Evolutionary conservation across 2,113 vertebrate genomes (phyloP).

Genomic region (Lathamus discolor): DNA sequence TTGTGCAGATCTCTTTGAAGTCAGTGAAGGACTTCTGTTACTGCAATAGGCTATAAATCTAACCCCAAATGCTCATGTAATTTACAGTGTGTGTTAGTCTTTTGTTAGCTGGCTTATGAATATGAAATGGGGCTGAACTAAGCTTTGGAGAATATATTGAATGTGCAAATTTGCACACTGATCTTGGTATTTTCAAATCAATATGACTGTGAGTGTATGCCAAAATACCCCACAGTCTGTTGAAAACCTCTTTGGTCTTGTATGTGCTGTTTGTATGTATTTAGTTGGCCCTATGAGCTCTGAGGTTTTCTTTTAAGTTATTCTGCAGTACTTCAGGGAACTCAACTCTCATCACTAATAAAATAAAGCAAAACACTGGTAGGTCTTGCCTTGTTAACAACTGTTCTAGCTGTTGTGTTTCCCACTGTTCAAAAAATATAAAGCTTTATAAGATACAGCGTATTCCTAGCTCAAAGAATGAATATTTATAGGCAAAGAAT

Average conservation of each 20-base stretch:
- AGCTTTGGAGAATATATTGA: not conserved
- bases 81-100: not conserved
- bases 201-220: not conserved
- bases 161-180: not conserved
- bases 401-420: slow-evolving; percentile 6
- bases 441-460: slow-evolving; percentile 5
- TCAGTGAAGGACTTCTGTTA: not conserved
- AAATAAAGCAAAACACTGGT: slow-evolving; percentile 3
- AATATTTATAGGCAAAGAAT: slow-evolving; percentile 42
- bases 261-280: not conserved
- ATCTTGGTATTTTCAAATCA: not conserved
- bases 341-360: not conserved
- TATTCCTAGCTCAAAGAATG: slow-evolving; percentile 17
- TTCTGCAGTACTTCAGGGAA: not conserved
- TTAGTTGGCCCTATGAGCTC: not conserved
- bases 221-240: not conserved
- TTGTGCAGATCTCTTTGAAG: not conserved
- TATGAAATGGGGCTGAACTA: not conserved
- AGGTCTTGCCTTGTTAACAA: slow-evolving; percentile 17
- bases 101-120: not conserved
- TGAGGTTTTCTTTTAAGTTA: slow-evolving; percentile 16
- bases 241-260: not conserved
- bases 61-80: not conserved
- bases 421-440: not conserved
- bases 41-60: not conserved